Conservation (phyloP, 2,797 vertebrate species). For the Apogon talboti region DNA sequence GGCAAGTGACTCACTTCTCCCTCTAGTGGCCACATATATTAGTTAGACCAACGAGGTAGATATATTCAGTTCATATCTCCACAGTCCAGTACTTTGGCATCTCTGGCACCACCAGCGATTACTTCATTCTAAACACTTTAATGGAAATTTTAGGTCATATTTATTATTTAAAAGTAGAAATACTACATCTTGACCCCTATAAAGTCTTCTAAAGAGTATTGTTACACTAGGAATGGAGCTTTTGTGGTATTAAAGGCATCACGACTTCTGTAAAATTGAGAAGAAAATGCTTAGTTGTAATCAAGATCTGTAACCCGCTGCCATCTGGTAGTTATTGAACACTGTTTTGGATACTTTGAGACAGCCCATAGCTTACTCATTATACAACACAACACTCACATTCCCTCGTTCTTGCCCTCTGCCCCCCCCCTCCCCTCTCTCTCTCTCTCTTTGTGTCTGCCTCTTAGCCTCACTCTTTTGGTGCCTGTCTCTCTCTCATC, state of each 20-base stretch:
- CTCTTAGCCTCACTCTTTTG: constrained; percentile 33
- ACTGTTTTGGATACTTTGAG: constrained; percentile 68
- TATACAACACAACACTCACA: constrained; percentile 58
- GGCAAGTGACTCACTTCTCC: too few relatives aligned
- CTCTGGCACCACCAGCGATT: too few relatives aligned
- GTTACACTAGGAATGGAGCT: constrained; percentile 34
- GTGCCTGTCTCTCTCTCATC: constrained; percentile 45
- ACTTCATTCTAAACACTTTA: too few relatives aligned
- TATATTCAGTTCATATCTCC: too few relatives aligned
- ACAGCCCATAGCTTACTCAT: constrained; percentile 64
- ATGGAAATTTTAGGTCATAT: background rate
- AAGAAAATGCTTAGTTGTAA: constrained; percentile 69
- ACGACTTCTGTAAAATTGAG: constrained; percentile 61
- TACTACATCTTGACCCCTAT: constrained; percentile 27
- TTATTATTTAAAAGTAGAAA: constrained; percentile 16
- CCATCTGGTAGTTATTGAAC: constrained; percentile 78
- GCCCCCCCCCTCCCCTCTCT: background rate
- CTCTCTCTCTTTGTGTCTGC: constrained; percentile 16
- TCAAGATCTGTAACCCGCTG: constrained; percentile 56
- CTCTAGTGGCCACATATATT: too few relatives aligned
- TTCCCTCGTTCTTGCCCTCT: constrained; percentile 32
- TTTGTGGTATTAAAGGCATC: constrained; percentile 51
- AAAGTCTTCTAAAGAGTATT: constrained; percentile 6
- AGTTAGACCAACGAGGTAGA: too few relatives aligned
- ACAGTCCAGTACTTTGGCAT: too few relatives aligned